Base-by-base conservation (phyloP, 2,888 invertebrate species). In the Callyntrura guangdongensis region DNA sequence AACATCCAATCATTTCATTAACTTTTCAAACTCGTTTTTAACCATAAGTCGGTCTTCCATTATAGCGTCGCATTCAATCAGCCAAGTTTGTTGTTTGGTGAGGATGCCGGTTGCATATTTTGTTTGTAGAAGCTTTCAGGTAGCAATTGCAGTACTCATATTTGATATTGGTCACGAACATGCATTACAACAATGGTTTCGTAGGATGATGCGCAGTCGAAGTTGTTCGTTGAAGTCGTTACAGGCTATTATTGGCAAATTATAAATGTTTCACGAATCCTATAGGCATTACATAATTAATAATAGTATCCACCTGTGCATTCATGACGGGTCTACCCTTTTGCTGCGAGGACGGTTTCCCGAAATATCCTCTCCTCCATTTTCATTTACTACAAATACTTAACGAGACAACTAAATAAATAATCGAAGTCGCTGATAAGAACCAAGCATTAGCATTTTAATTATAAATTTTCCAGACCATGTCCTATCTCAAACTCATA, bases 251-350 rank as follows among this genome's bases (percentile, higher is more conserved):
- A 45, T 49, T 77, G 47, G 59, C 47, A 86, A 79, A 90, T 90
- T 90, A 86, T 86, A 86, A 90, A 82, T 56, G 86, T 67, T 86
- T 86, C 90, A 90, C 90, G 90, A 90, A 90, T 47, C 56, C 36
- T 27, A 8, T 86, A 74, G 86, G 77, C 82, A 82, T 79, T 61
- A 59, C 81, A 25, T 53, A 77, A 77, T 53, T 20, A 74, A 83
- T 61, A 27, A 82, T 59, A 27, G 20, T 47, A 77, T 17, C 56
- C 53, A 27, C 36, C 36, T 49, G 25, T 22, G 36, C 49, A 53
- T 79, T 14, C 53, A 56, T 56, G 20, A 25, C 47, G 67, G 22
- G 27, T 47, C 59, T 22, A 17, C 47, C 4, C 25, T 1, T n/a
- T 56, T 25, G 27, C 79, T 47, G 47, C 8, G 0, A 11, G 9